phyloP scores from a whole-genome alignment of 2,888 invertebrate genomes.

The Synanthedon formicaeformis region DNA sequence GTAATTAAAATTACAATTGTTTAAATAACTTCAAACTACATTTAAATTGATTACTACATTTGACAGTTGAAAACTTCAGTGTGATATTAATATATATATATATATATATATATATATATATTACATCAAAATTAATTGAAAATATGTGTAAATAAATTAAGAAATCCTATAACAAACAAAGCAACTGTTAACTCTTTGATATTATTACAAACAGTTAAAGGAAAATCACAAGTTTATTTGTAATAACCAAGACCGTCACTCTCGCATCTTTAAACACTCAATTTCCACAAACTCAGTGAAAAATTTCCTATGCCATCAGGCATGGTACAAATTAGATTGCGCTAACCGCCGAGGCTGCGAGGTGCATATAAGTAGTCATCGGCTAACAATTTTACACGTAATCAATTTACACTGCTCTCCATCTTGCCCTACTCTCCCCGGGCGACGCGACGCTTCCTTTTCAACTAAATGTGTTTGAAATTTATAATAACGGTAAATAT shows the following conservation, averaged over 20 bases:
- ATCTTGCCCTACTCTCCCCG: background rate
- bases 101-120: too few species aligned
- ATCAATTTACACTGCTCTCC: constrained; percentile 43
- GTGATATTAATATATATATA: too few species aligned
- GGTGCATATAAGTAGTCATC: constrained; percentile 55
- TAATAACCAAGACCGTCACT: background rate
- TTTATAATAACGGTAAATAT: background rate
- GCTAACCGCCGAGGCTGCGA: constrained; percentile 26
- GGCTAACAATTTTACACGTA: constrained; percentile 56
- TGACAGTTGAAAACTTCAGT: too few species aligned
- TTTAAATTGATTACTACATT: too few species aligned
- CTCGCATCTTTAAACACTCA: constrained; percentile 8
- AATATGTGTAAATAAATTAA: too few species aligned
- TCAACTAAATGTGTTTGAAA: background rate
- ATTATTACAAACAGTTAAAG: background rate
- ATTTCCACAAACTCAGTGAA: constrained; percentile 19
- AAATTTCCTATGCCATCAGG: constrained; percentile 23
- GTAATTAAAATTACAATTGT: too few species aligned
- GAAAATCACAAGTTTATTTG: background rate
- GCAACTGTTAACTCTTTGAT: too few species aligned
- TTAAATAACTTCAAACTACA: too few species aligned
- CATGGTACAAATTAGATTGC: constrained; percentile 34
- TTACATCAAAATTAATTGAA: too few species aligned
- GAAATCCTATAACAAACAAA: too few species aligned
- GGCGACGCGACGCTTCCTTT: background rate